phyloP scores from a whole-genome alignment of 2,888 invertebrate species.

The Agrotis puta region DNA sequence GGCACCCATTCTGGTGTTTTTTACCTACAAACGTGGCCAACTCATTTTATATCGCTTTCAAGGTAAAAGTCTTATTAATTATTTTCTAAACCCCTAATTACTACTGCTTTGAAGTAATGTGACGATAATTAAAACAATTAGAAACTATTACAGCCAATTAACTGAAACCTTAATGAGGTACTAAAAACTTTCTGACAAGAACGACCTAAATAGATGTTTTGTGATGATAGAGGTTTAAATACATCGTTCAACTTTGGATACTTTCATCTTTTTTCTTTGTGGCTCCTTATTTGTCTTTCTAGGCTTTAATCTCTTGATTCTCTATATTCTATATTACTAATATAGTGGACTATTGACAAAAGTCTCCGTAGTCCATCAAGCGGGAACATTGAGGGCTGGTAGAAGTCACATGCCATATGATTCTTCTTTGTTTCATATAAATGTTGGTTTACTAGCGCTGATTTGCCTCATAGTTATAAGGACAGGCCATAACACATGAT shows the following conservation, averaged over 20 bases:
- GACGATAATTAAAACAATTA: conserved; percentile 23
- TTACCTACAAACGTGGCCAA: not conserved
- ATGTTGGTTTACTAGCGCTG: no score
- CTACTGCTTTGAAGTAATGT: not conserved
- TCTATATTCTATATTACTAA: no score
- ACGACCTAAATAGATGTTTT: not conserved
- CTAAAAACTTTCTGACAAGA: not conserved
- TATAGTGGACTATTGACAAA: not conserved
- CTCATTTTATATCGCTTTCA: not conserved
- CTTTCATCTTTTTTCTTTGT: not conserved
- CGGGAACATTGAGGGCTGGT: not conserved
- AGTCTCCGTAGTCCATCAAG: no score
- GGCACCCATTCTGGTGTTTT: no score
- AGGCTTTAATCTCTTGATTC: not conserved
- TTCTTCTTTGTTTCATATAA: no score
- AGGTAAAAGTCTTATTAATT: not conserved
- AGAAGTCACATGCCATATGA: not conserved
- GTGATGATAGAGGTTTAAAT: not conserved
- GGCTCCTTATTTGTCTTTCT: not conserved
- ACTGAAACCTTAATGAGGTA: conserved; percentile 1
- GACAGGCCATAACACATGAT: no score
- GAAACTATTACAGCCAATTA: conserved; percentile 15
- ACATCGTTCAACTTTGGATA: not conserved
- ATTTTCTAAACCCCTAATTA: conserved; percentile 10
- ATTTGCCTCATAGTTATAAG: no score